Percentiles rank a stretch among this genome's conserved stretches.
These are phyloP conservation scores for Staurois parvus DNA, from an alignment of 2,797 vertebrate species.

Conservation along the genomic window DNA sequence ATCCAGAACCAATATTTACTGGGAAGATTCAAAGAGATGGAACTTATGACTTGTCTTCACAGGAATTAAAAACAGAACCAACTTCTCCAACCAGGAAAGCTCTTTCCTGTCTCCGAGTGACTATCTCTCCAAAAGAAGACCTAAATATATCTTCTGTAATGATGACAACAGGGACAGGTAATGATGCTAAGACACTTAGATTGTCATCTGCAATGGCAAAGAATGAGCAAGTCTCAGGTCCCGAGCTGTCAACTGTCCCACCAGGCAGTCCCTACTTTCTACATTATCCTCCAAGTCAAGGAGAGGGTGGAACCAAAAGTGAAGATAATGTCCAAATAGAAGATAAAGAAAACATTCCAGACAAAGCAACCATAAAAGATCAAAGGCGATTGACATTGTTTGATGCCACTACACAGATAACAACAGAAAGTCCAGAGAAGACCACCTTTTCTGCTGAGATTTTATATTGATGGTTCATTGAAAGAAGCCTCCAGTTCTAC, in stretches of 20 bases:
- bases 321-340: not conserved
- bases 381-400: constrained; percentile 57
- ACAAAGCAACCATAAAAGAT: constrained; percentile 56
- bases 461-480: constrained; percentile 62
- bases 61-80: not conserved
- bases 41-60: not conserved
- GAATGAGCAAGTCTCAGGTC: constrained; percentile 46
- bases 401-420: constrained; percentile 76
- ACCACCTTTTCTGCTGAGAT: constrained; percentile 72
- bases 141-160: constrained; percentile 8
- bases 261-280: constrained; percentile 12
- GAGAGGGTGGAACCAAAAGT: not conserved
- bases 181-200: not conserved
- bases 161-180: constrained; percentile 9
- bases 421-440: constrained; percentile 66
- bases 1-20: not conserved
- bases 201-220: constrained; percentile 10
- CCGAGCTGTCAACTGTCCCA: constrained; percentile 58
- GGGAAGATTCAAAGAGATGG: not conserved
- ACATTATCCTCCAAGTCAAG: constrained; percentile 13
- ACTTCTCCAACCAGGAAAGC: constrained; percentile 67
- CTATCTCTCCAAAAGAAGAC: constrained; percentile 75
- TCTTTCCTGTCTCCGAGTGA: constrained; percentile 81
- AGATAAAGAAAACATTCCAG: constrained; percentile 22
- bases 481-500: fast-evolving